phyloP scores from a whole-genome alignment of 2,797 vertebrate genomes.

The Pyrrhura leucotis region DNA sequence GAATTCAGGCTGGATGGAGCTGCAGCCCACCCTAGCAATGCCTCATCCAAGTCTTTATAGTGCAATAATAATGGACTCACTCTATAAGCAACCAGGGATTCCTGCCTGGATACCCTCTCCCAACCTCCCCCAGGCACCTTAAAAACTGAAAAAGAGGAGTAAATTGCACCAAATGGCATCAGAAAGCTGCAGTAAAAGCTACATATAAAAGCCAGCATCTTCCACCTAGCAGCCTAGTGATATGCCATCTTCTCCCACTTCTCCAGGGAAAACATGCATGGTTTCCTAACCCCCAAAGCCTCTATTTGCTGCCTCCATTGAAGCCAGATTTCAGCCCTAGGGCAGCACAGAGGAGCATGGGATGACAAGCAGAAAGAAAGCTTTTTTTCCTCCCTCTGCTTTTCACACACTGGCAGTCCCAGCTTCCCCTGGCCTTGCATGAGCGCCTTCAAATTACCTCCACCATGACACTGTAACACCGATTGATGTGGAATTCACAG shows the following conservation, averaged over 20 bases:
- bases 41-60: background rate
- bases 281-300: background rate
- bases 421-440: background rate
- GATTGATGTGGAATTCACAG: background rate
- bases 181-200: background rate
- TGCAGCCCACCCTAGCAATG: background rate
- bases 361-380: background rate
- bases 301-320: background rate
- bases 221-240: background rate
- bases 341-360: background rate
- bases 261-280: rapidly evolving
- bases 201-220: background rate
- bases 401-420: background rate
- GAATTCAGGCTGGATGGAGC: background rate
- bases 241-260: background rate
- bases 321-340: background rate
- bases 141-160: background rate
- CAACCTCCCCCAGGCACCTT: background rate
- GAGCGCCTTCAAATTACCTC: background rate
- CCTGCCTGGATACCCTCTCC: background rate
- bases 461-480: rapidly evolving
- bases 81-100: rapidly evolving
- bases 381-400: rapidly evolving
- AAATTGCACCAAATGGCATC: background rate
- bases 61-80: rapidly evolving